These are phyloP conservation scores for Chaenodraco wilsoni DNA, from an alignment of 2,797 vertebrate species.

Conservation along the genomic window DNA sequence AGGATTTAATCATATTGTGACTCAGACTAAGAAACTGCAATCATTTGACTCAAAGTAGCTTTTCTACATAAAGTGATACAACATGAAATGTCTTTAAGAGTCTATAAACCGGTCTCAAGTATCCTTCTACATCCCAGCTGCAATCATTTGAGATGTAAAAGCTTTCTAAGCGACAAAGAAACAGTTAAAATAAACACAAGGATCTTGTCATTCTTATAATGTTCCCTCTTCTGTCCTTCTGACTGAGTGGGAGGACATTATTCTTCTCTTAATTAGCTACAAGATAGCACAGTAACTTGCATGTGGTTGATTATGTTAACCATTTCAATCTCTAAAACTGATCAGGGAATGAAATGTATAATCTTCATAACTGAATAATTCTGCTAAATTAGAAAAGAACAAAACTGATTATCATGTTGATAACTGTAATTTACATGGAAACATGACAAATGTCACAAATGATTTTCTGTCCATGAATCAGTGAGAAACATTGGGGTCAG, in stretches of 20 bases:
- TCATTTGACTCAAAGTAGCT: slow-evolving; percentile 8
- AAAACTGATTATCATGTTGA: not conserved
- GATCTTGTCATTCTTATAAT: slow-evolving; percentile 1
- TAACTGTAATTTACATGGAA: slow-evolving; percentile 1
- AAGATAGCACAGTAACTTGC: not conserved
- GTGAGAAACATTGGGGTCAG: slow-evolving; percentile 1
- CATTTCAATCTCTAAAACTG: not conserved
- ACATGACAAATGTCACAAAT: slow-evolving; percentile 7
- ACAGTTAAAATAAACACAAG: slow-evolving; percentile 14
- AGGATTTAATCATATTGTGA: not conserved
- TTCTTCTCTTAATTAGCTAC: slow-evolving; percentile 1
- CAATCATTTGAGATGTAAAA: slow-evolving; percentile 6
- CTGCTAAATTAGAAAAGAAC: not conserved
- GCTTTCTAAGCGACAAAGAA: slow-evolving; percentile 14
- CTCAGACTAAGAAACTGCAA: not conserved
- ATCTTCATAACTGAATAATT: not conserved
- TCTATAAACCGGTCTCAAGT: slow-evolving; percentile 25
- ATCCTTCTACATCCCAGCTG: slow-evolving; percentile 26
- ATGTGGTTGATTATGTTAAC: not conserved
- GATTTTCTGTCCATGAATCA: not conserved
- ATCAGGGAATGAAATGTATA: not conserved
- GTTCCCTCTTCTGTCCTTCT: not conserved
- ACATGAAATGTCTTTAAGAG: slow-evolving; percentile 18
- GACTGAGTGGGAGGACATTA: not conserved
- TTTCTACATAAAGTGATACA: not conserved